phyloP scores from a whole-genome alignment of 2,113 vertebrate species.

The Pomatostomus ruficeps region DNA sequence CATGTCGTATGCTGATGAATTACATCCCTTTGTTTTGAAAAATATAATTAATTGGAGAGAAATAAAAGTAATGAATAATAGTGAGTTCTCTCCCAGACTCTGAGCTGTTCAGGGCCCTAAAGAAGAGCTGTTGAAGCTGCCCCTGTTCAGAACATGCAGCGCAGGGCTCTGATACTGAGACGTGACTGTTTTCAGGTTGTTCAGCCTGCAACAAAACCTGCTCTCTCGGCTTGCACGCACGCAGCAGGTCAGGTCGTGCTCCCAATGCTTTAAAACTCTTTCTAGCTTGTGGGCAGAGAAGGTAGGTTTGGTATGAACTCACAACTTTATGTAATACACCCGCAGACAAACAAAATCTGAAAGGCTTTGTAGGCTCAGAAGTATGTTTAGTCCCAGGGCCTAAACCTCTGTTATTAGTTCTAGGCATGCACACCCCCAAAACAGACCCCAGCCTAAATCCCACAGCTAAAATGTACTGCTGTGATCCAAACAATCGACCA shows the following conservation, averaged over 20 bases:
- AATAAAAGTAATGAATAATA: neutral
- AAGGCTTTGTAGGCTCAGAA: neutral
- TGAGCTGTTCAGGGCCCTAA: neutral
- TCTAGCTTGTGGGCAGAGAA: neutral
- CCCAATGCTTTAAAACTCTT: neutral
- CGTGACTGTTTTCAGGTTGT: neutral
- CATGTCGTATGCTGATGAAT: neutral
- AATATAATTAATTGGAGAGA: neutral
- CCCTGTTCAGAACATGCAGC: neutral
- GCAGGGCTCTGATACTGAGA: neutral
- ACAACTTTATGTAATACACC: neutral
- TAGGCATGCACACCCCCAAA: neutral
- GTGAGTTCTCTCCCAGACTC: neutral
- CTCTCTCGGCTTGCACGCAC: rapidly evolving
- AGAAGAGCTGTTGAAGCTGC: neutral
- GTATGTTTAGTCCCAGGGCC: neutral
- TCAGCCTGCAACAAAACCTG: neutral
- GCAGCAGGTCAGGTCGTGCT: neutral
- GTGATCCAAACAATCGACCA: neutral
- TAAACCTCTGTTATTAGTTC: neutral
- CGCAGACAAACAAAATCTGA: neutral
- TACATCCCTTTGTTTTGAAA: neutral
- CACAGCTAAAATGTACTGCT: neutral
- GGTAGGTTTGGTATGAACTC: neutral
- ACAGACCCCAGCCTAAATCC: neutral